A percentile compares a stretch with the other conserved stretches of the same genome.
Conservation (phyloP, 2,888 invertebrate genomes). For the Cetonia aurata region DNA sequence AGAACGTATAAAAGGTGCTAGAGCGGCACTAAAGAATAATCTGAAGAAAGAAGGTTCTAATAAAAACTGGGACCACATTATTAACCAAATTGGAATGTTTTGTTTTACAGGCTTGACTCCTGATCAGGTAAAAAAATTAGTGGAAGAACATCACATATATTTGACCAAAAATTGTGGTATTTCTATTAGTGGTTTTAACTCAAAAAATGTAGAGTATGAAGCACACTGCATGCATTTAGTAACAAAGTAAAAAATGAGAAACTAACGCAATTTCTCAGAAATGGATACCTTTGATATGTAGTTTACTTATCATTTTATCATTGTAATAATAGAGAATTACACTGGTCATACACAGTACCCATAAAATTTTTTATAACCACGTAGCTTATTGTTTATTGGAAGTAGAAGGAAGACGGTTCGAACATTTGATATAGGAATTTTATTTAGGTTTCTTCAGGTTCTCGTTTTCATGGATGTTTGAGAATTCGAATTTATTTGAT, state of each 20-base stretch:
- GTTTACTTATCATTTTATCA: too few species aligned
- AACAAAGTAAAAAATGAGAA: constrained; percentile 73
- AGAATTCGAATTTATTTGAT: too few species aligned
- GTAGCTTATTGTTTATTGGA: too few species aligned
- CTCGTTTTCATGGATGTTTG: too few species aligned
- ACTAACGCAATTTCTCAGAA: too few species aligned
- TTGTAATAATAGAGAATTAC: too few species aligned
- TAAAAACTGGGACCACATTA: constrained; percentile 93
- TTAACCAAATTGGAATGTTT: constrained; percentile 99
- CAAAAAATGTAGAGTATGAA: constrained; percentile 94
- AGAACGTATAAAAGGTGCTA: constrained; percentile 94
- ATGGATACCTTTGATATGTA: too few species aligned
- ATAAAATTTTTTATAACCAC: too few species aligned
- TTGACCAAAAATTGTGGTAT: constrained; percentile 98
- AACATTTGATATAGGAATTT: too few species aligned
- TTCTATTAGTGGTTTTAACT: constrained; percentile 96
- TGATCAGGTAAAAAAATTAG: constrained; percentile 87
- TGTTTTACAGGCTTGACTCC: constrained; percentile 95
- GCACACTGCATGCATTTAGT: constrained; percentile 95
- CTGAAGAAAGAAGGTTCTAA: constrained; percentile 86
- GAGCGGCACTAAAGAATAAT: constrained; percentile 80
- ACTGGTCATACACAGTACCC: too few species aligned
- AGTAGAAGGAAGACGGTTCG: too few species aligned
- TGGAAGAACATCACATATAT: constrained; percentile 92
- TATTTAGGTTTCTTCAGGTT: too few species aligned